A percentile compares a stretch with the other conserved stretches of the same genome.
Evolutionary conservation across 2,888 invertebrate genomes (phyloP).

Genomic region (Vandiemenella viatica): DNA sequence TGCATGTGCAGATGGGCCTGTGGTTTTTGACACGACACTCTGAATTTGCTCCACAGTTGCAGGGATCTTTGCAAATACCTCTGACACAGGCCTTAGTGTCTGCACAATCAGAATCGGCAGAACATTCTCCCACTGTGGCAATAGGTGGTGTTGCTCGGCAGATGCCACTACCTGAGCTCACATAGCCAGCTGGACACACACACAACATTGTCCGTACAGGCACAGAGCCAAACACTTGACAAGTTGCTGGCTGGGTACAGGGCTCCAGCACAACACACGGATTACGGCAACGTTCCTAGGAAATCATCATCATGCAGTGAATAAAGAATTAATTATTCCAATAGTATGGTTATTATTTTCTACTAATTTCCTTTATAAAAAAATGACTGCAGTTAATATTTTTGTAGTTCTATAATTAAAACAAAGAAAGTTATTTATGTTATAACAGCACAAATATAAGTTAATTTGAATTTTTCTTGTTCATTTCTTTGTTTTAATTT

Average conservation of each 20-base stretch:
- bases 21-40: constrained; percentile 73
- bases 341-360: too few species aligned
- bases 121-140: constrained; percentile 48
- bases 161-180: constrained; percentile 66
- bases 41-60: constrained; percentile 71
- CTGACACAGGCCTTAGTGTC: constrained; percentile 63
- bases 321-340: too few species aligned
- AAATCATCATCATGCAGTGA: too few species aligned
- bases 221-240: constrained; percentile 63
- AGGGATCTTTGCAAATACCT: constrained; percentile 67
- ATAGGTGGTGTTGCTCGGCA: constrained; percentile 58
- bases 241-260: constrained; percentile 63
- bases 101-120: constrained; percentile 62
- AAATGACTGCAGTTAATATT: too few species aligned
- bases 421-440: too few species aligned
- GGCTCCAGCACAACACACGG: constrained; percentile 66
- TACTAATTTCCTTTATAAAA: too few species aligned
- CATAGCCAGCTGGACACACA: constrained; percentile 75
- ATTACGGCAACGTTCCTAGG: constrained; percentile 45
- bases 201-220: constrained; percentile 83
- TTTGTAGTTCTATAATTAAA: too few species aligned
- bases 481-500: too few species aligned
- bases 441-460: too few species aligned
- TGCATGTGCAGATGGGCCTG: constrained; percentile 75
- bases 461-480: too few species aligned